These are phyloP conservation scores for Notodonta dromedarius DNA, from an alignment of 2,888 invertebrate genomes.

Conservation along the genomic window DNA sequence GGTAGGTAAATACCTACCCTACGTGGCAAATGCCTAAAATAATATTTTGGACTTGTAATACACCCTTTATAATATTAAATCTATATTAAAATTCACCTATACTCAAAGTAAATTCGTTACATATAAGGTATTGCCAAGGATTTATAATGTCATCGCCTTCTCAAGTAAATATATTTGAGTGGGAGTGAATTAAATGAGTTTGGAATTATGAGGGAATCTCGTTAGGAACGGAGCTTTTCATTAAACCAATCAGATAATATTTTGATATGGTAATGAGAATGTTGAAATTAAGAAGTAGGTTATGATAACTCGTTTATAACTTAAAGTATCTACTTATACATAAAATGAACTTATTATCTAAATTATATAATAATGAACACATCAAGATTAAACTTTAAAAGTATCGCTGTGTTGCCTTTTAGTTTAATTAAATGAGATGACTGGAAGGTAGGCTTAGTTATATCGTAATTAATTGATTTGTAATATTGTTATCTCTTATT, in stretches of 20 bases:
- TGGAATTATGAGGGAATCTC: slow-evolving; percentile 1
- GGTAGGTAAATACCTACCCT: too few relatives aligned
- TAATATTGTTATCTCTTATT: too few relatives aligned
- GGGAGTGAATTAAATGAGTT: slow-evolving; percentile 2
- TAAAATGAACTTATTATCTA: background rate
- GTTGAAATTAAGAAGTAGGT: too few relatives aligned
- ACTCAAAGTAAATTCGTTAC: background rate
- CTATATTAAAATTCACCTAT: background rate
- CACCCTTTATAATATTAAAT: background rate
- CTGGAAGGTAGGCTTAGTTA: too few relatives aligned
- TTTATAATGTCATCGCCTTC: background rate
- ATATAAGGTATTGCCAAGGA: background rate
- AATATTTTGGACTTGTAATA: too few relatives aligned
- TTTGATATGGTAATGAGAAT: background rate
- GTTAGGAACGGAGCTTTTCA: background rate
- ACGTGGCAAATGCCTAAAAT: too few relatives aligned
- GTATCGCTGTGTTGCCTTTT: background rate
- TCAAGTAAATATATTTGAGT: background rate
- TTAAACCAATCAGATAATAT: background rate
- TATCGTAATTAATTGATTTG: too few relatives aligned
- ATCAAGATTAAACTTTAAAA: background rate
- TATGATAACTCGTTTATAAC: background rate
- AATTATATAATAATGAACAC: slow-evolving; percentile 24
- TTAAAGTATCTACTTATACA: background rate
- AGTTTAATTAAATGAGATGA: too few relatives aligned